Base-by-base conservation (phyloP, 1,140 invertebrate genomes). In the Ceratina japonica region DNA sequence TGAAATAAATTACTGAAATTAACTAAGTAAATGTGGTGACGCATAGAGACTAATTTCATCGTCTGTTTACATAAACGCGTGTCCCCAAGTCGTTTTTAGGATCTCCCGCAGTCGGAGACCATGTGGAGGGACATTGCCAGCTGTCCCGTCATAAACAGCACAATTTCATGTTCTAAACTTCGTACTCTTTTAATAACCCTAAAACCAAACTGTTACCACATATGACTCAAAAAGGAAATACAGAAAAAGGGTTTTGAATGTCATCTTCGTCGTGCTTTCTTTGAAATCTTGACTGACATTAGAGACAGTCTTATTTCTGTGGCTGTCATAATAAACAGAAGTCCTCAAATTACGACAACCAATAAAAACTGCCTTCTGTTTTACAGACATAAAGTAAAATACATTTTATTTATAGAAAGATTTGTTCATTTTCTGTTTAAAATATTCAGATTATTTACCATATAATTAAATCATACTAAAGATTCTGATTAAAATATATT, bases 81-180 rank as follows among this genome's bases (percentile, higher is more conserved):
- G 24, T 51, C 51, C 12, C 51, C 20, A 52, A 76, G 73, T 66
- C 31, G 58, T 80, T 83, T 84, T 84, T 83, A 44, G 68, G 13
- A 44, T 65, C 65, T 56, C 58, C 72, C 22, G 54, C 68, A 79
- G 20, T 69, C 69, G 37, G 44, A 37, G 54, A 72, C 75, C 81
- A 83, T 58, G 69, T 83, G 69, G 56, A 66, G n/a, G 31, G 22
- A 69, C 49, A 58, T 68, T 24, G 62, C 1, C 83, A 83, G 83
- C 81, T 84, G 83, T 52, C 59, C 13, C 58, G 51, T 66, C 58
- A 37, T 80, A 84, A 84, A 83, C 83, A 77, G 54, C 58, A 52
- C 18, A 13, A 56, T 79, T 79, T 79, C 64, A 73, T 73, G 58
- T 5, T 3, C 7, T 31, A 5, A 44, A 62, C 44, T 52, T 15